Evolutionary conservation across 1,140 invertebrate genomes (phyloP), one percentile per base, ranked within the genome.

Genomic region (Mylabris phalerata): DNA sequence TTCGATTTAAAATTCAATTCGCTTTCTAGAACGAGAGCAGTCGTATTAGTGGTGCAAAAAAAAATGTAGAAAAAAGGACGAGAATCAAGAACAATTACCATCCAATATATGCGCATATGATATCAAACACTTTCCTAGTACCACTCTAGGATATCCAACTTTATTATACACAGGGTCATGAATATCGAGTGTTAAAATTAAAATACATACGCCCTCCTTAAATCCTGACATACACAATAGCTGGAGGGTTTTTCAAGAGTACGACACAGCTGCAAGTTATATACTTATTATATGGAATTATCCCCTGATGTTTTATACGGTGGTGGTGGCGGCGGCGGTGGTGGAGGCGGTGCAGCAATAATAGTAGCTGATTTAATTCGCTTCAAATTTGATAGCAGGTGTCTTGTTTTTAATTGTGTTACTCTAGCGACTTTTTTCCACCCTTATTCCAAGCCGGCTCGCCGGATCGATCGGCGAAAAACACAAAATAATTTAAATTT

Each of bases 171-270:
- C 66, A 62, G 67, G 67, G 67, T 68, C 66, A 71, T 71, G 67
- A 71, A 71, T 71, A 69, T 71, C 54, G 62, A 69, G 69, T 71
- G 69, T 66, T 60, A 69, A 71, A 71, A 71, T 71, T 71, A 69
- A 69, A 71, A 71, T 68, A 69, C 64, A 61, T 68, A 69, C 63
- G 64, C 62, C 59, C 60, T 57, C 55, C 64, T 66, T 70, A 64
- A 67, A 63, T 62, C 50, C 44, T 24, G 55, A 57, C 24, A 39
- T 55, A 11, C 10, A 68, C 63, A 70, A 70, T 62, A 56, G 65
- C 32, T 66, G 56, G 60, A 70, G 67, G 60, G 63, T 55, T 60
- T 49, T 58, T 48, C 48, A 62, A 56, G 11, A 7, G 11, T 42
- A 62, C 46, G 61, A 59, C 55, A 62, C 68, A 70, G 68, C 68